A percentile compares a stretch with the other conserved stretches of the same genome.
Conservation (phyloP, 2,888 invertebrate species). For the Andrena marginata region DNA sequence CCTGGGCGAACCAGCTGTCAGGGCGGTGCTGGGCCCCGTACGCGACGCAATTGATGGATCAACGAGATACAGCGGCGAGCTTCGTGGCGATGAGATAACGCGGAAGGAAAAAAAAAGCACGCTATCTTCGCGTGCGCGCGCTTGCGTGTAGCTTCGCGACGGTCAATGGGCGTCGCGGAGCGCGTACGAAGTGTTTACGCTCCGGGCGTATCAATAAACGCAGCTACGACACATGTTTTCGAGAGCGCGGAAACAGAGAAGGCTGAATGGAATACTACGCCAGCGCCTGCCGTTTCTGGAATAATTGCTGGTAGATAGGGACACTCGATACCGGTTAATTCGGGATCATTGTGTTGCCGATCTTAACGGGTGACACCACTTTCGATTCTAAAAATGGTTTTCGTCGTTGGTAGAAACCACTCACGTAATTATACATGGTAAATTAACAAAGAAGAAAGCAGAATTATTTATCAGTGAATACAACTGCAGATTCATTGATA, state of each 20-base stretch:
- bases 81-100: conserved; percentile 40
- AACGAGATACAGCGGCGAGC: conserved; percentile 42
- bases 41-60: conserved; percentile 48
- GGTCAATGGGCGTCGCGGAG: conserved; percentile 43
- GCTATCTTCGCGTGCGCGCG: background rate
- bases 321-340: background rate
- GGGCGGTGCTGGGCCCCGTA: conserved; percentile 19
- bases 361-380: too few relatives aligned
- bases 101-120: background rate
- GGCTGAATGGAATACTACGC: background rate
- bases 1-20: conserved; percentile 58
- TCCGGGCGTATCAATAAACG: background rate
- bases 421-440: too few relatives aligned
- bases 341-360: background rate
- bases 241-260: background rate
- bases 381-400: too few relatives aligned
- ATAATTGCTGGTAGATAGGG: background rate
- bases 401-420: too few relatives aligned
- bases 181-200: conserved; percentile 28
- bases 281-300: background rate
- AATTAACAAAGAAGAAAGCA: too few relatives aligned
- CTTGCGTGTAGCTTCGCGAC: conserved; percentile 30
- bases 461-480: too few relatives aligned
- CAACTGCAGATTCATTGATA: too few relatives aligned
- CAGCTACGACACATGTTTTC: conserved; percentile 9